Evolutionary conservation across 2,113 vertebrate species (phyloP).

Genomic region (Myotis brandtii): DNA sequence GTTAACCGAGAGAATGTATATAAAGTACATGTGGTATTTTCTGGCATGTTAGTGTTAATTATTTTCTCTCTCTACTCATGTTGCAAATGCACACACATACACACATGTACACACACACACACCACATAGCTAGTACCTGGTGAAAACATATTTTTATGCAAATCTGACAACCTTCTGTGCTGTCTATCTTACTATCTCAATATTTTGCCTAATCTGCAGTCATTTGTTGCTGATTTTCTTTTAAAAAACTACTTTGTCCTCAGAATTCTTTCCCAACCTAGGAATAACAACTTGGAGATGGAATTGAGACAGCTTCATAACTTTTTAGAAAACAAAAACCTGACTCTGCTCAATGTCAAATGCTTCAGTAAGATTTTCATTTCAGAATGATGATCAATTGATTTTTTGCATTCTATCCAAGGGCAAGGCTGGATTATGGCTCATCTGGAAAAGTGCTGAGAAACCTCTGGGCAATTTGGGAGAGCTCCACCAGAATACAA

Average conservation of each 20-base stretch:
- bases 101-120: neutral
- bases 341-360: constrained; percentile 61
- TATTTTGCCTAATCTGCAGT: too few relatives aligned
- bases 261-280: neutral
- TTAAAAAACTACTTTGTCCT: neutral
- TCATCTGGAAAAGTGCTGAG: constrained; percentile 66
- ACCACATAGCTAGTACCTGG: neutral
- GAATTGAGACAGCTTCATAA: constrained; percentile 30
- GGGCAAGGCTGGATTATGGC: constrained; percentile 60
- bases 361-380: constrained; percentile 67
- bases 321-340: constrained; percentile 64
- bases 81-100: neutral
- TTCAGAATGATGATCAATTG: constrained; percentile 46
- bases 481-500: constrained; percentile 61
- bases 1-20: neutral
- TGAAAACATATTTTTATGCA: neutral
- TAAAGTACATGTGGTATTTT: neutral
- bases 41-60: neutral
- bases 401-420: constrained; percentile 70
- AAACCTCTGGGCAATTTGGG: constrained; percentile 71
- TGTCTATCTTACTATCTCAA: too few relatives aligned
- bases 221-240: neutral
- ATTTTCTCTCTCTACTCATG: neutral
- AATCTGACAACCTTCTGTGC: neutral
- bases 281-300: constrained; percentile 41